Percentiles rank a stretch among this genome's conserved stretches.
These are phyloP conservation scores for Pimpla rufipes DNA, from an alignment of 2,888 invertebrate genomes.

Conservation along the genomic window DNA sequence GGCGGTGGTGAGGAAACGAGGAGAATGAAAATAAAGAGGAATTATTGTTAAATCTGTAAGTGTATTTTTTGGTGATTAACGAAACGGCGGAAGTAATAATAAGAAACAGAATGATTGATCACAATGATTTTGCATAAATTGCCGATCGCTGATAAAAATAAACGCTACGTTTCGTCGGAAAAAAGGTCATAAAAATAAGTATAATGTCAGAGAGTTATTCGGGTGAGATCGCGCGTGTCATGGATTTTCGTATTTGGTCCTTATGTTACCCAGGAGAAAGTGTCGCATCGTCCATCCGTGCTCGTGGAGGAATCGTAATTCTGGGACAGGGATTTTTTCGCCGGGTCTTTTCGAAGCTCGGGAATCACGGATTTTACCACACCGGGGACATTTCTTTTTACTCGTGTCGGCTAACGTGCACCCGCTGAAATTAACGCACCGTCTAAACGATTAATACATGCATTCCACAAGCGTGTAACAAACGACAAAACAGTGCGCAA, in stretches of 20 bases:
- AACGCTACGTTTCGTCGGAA: not conserved
- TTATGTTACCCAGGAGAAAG: constrained; percentile 76
- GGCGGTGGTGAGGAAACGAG: not conserved
- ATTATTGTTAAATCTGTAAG: not conserved
- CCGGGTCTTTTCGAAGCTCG: constrained; percentile 63
- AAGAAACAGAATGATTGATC: not conserved
- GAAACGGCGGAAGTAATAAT: not conserved
- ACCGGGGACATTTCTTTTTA: constrained; percentile 75
- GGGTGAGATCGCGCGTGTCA: not conserved
- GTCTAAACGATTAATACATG: constrained; percentile 47
- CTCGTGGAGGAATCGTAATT: constrained; percentile 48
- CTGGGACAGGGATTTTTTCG: constrained; percentile 52
- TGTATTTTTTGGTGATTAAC: not conserved
- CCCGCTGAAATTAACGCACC: constrained; percentile 58
- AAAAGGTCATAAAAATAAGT: constrained; percentile 5
- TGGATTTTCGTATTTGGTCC: constrained; percentile 62
- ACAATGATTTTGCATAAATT: not conserved
- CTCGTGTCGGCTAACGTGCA: constrained; percentile 34
- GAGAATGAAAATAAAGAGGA: not conserved
- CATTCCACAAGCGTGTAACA: not conserved
- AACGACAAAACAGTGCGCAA: not conserved
- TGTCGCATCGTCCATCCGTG: constrained; percentile 74
- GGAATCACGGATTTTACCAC: constrained; percentile 72
- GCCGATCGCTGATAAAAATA: not conserved
- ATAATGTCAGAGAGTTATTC: not conserved